Base-by-base conservation (phyloP, 2,113 vertebrate genomes). In the Gymnogyps californianus region DNA sequence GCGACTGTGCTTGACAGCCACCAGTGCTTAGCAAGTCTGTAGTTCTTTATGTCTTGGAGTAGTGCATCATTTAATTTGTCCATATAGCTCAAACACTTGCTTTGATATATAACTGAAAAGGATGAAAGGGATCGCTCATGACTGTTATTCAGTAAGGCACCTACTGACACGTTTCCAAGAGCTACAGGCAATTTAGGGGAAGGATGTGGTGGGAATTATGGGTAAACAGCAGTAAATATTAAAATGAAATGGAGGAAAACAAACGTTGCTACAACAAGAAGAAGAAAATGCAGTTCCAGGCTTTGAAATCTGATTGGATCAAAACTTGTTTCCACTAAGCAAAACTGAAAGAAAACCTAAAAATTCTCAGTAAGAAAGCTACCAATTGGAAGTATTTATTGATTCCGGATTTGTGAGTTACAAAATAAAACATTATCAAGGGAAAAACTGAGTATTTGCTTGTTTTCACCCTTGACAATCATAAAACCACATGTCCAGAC, bases 171-270 rank as follows among this genome's bases (percentile, higher is more conserved):
- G 0, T 77, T 89, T 80, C 66, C 28, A 58, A 91, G 84, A 89
- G 78, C 82, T 90, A 70, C 82, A 80, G 81, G 78, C 87, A 90
- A 88, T 93, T 83, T 77, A 89, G 46, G 31, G 44, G 62, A 55
- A 90, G n/a, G 76, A 81, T 46, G n/a, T 84, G 62, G 58, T 92
- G 40, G 75, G 90, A 92, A 95, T 96, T 77, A 66, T 51, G 91
- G 78, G 78, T 83, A 94, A 97, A 91, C 78, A 94, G 59, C 58
- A 95, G 71, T 74, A 87, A 96, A 91, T 88, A 96, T 90, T 93
- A 66, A 87, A 94, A 92, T 62, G 11, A 87, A 97, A 85, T 19
- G 61, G 19, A 58, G 26, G 42, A 70, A 87, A 92, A 64, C 72
- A 83, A 94, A 64, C 1, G 0, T 71, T 84, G 42, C 85, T 62